Evolutionary conservation across 2,888 invertebrate species (phyloP).

Genomic region (Beris chalybata): DNA sequence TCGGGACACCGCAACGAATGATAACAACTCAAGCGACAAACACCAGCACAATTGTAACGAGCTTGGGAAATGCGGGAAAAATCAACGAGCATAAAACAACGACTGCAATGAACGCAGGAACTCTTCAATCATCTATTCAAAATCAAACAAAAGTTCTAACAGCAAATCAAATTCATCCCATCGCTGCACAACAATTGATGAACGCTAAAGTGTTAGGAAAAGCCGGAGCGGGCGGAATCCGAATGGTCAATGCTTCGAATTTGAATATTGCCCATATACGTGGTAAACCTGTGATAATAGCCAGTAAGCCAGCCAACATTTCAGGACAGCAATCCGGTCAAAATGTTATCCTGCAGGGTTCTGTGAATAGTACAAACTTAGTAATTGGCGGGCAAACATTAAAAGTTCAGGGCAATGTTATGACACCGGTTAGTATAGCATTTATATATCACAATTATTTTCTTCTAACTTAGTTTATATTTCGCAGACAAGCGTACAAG

Average conservation of each 20-base stretch:
- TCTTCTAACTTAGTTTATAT: not conserved
- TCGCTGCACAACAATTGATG: conserved; percentile 54
- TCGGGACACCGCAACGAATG: conserved; percentile 47
- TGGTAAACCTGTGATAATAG: conserved; percentile 62
- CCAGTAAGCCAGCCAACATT: conserved; percentile 50
- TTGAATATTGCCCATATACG: conserved; percentile 59
- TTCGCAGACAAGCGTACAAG: conserved; percentile 42
- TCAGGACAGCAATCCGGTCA: conserved; percentile 48
- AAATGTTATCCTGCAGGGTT: conserved; percentile 56
- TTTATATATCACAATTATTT: not conserved
- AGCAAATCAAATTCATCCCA: conserved; percentile 45
- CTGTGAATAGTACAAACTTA: conserved; percentile 43
- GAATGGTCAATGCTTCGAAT: conserved; percentile 59
- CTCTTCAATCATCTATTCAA: conserved; percentile 20
- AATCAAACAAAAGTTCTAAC: conserved; percentile 42
- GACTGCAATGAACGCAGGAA: not conserved
- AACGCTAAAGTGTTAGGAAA: conserved; percentile 58
- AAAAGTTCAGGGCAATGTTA: conserved; percentile 52
- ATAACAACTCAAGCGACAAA: conserved; percentile 44
- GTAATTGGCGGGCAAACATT: conserved; percentile 54
- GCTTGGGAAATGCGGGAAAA: conserved; percentile 40
- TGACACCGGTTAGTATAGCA: conserved; percentile 35
- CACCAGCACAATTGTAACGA: conserved; percentile 38
- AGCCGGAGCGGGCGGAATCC: conserved; percentile 47
- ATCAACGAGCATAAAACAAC: conserved; percentile 7